These are phyloP conservation scores for Corythornis cristatus DNA, from an alignment of 2,113 vertebrate genomes.

Conservation along the genomic window DNA sequence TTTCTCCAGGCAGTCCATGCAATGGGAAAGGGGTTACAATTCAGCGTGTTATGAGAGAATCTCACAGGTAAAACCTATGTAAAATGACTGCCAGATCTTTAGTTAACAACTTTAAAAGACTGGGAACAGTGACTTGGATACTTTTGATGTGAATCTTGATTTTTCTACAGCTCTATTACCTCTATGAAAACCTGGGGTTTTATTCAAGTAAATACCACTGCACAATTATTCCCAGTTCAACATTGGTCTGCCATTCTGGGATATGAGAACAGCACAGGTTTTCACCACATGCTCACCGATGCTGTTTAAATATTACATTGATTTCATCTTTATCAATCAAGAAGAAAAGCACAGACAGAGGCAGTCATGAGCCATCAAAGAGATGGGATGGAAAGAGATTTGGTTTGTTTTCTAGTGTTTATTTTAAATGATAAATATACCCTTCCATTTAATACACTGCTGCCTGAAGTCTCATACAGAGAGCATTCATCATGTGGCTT, in stretches of 20 bases:
- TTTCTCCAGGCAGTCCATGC: not conserved
- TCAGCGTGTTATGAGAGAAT: not conserved
- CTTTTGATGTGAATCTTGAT: not conserved
- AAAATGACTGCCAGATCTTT: not conserved
- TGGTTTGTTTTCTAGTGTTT: not conserved
- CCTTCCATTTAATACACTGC: not conserved
- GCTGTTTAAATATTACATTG: not conserved
- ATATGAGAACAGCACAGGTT: fast-evolving
- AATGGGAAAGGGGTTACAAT: fast-evolving
- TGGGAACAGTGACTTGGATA: not conserved
- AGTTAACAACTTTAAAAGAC: not conserved
- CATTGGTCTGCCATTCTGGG: not conserved
- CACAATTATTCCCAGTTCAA: not conserved
- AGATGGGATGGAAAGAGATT: not conserved
- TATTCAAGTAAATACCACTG: not conserved
- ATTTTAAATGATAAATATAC: not conserved
- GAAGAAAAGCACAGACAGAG: not conserved
- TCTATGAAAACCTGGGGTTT: not conserved
- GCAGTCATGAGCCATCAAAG: not conserved
- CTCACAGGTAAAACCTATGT: not conserved
- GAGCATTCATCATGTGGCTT: not conserved
- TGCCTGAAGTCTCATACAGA: not conserved
- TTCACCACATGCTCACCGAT: not conserved
- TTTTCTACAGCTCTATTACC: not conserved
- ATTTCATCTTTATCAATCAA: not conserved